A percentile compares a stretch with the other conserved stretches of the same genome.
phyloP scores from a whole-genome alignment of 2,888 invertebrate species.

The Drosophila buzzatii region DNA sequence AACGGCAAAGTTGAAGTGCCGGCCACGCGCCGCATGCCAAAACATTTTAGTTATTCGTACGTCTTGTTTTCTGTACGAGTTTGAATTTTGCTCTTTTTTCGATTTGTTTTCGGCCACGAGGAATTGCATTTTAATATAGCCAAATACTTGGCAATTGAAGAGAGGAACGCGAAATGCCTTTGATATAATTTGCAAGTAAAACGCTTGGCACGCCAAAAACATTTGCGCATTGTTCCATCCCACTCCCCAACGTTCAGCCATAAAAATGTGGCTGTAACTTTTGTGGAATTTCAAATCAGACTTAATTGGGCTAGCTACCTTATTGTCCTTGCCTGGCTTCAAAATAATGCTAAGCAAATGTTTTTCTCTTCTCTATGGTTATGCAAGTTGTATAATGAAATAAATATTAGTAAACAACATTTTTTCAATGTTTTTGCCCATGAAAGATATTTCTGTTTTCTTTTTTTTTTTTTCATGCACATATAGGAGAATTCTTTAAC shows the following conservation, averaged over 20 bases:
- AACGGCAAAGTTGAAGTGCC: conserved; percentile 63
- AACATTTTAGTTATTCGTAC: conserved; percentile 33
- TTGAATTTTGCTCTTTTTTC: conserved; percentile 15
- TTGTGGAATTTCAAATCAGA: not conserved
- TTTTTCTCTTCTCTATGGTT: not conserved
- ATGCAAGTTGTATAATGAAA: not conserved
- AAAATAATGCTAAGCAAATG: not conserved
- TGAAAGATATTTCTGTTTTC: not conserved
- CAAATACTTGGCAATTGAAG: conserved; percentile 35
- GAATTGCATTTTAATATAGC: conserved; percentile 59
- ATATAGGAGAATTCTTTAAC: conserved; percentile 28
- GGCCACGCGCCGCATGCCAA: conserved; percentile 68
- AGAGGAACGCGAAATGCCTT: conserved; percentile 63
- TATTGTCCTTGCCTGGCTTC: not conserved
- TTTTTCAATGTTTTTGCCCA: not conserved
- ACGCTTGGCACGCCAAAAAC: conserved; percentile 48
- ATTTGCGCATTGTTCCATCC: conserved; percentile 2
- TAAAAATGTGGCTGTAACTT: not conserved
- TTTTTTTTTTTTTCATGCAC: not conserved
- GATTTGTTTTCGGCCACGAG: conserved; percentile 34
- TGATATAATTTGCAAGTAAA: conserved; percentile 69
- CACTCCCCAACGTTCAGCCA: not conserved
- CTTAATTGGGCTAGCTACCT: not conserved
- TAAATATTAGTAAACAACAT: not conserved
- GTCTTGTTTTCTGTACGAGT: conserved; percentile 32